phyloP scores from a whole-genome alignment of 1,140 invertebrate species.

The Apis dorsata region DNA sequence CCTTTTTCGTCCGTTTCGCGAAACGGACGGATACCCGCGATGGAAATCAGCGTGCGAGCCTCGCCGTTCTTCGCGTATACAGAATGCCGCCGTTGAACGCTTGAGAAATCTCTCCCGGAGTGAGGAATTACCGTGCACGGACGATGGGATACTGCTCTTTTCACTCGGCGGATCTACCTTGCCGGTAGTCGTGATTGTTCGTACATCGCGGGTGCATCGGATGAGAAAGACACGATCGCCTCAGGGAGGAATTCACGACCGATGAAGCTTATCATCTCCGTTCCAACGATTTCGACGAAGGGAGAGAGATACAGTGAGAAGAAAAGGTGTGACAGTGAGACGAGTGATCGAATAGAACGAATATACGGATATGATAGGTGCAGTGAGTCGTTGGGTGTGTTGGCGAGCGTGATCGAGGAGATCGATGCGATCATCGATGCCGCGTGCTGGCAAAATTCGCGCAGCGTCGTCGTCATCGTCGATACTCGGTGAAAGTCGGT shows the following conservation, averaged over 20 bases:
- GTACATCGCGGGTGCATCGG: background rate
- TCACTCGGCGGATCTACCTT: background rate
- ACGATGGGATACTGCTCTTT: constrained; percentile 7
- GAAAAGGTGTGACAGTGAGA: constrained; percentile 12
- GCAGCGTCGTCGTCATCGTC: constrained; percentile 19
- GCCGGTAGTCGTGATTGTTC: background rate
- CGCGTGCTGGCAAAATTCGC: constrained; percentile 15
- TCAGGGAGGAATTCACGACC: background rate
- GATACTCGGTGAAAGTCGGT: constrained; percentile 35
- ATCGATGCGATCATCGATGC: constrained; percentile 39
- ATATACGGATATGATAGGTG: constrained; percentile 8
- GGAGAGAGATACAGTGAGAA: background rate
- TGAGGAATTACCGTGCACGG: background rate
- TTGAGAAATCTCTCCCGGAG: constrained; percentile 1
- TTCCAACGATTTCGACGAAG: background rate
- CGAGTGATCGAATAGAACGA: background rate
- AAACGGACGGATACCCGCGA: background rate
- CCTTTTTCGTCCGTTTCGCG: background rate
- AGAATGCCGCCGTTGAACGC: background rate
- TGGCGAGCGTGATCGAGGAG: constrained; percentile 15
- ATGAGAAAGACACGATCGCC: no score
- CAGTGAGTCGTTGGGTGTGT: constrained; percentile 1
- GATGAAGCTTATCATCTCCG: constrained; percentile 9
- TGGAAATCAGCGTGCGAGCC: constrained; percentile 26
- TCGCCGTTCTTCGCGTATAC: background rate